A percentile compares a stretch with the other conserved stretches of the same genome.
These are phyloP conservation scores for Tragelaphus eurycerus DNA, from an alignment of 2,797 vertebrate species.

Conservation along the genomic window DNA sequence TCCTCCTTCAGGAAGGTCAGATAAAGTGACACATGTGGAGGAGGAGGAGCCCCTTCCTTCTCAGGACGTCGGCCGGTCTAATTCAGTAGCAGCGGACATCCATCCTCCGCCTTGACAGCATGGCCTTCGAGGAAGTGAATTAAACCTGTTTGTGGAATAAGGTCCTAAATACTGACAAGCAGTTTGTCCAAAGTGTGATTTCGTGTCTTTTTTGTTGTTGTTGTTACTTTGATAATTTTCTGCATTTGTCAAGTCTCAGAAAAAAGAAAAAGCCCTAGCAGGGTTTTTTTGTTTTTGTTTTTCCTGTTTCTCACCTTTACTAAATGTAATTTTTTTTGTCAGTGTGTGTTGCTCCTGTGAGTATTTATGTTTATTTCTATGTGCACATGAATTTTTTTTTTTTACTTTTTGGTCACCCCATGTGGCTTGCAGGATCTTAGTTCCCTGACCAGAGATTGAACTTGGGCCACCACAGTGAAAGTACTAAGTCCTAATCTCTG, in stretches of 20 bases:
- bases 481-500: background rate
- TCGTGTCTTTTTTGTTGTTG: constrained; percentile 22
- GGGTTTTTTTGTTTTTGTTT: background rate
- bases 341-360: background rate
- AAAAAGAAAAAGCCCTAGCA: background rate
- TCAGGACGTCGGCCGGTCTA: background rate
- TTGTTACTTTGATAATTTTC: constrained; percentile 9
- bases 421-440: background rate
- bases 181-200: constrained; percentile 55
- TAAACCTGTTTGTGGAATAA: constrained; percentile 68
- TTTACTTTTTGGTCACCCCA: background rate
- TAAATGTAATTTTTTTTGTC: background rate
- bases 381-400: background rate
- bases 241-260: constrained; percentile 20
- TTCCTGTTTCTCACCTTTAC: background rate
- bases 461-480: background rate
- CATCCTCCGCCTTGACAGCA: constrained; percentile 3
- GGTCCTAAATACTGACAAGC: constrained; percentile 33
- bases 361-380: background rate
- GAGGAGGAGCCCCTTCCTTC: background rate
- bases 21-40: background rate
- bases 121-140: constrained; percentile 58
- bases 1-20: background rate
- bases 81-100: background rate
- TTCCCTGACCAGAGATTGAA: background rate